Evolutionary conservation across 2,113 vertebrate species (phyloP).

Genomic region (Chascanopsetta lugubris): DNA sequence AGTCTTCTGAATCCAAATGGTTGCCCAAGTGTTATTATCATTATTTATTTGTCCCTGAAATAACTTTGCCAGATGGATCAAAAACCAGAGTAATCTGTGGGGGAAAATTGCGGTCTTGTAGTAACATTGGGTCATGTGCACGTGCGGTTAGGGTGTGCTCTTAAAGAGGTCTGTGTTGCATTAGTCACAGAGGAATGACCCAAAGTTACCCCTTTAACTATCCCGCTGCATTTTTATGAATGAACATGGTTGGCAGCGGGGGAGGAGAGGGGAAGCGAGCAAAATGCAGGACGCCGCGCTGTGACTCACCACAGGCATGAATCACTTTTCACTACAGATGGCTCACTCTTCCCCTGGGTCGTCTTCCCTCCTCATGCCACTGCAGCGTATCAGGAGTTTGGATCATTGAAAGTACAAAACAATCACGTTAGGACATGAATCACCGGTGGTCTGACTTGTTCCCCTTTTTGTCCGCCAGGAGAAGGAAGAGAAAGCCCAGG

Average conservation of each 20-base stretch:
- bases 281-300: constrained; percentile 67
- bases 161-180: constrained; percentile 50
- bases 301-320: constrained; percentile 86
- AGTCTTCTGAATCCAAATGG: neutral
- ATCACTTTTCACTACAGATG: constrained; percentile 68
- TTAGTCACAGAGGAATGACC: constrained; percentile 76
- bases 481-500: constrained; percentile 92
- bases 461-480: constrained; percentile 73
- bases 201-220: constrained; percentile 65
- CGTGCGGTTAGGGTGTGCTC: constrained; percentile 51
- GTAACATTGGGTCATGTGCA: constrained; percentile 60
- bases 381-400: constrained; percentile 38
- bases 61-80: neutral
- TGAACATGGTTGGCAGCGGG: constrained; percentile 73
- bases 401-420: too few species aligned
- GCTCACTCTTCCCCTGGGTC: constrained; percentile 49
- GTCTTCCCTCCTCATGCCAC: constrained; percentile 45
- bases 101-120: constrained; percentile 57
- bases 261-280: constrained; percentile 42
- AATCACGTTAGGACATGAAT: constrained; percentile 16
- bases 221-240: constrained; percentile 85
- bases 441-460: neutral
- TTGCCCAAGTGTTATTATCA: neutral
- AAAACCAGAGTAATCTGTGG: constrained; percentile 27
- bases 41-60: neutral